Base-by-base conservation (phyloP, 1,140 invertebrate species). In the Apolygus lucorum region DNA sequence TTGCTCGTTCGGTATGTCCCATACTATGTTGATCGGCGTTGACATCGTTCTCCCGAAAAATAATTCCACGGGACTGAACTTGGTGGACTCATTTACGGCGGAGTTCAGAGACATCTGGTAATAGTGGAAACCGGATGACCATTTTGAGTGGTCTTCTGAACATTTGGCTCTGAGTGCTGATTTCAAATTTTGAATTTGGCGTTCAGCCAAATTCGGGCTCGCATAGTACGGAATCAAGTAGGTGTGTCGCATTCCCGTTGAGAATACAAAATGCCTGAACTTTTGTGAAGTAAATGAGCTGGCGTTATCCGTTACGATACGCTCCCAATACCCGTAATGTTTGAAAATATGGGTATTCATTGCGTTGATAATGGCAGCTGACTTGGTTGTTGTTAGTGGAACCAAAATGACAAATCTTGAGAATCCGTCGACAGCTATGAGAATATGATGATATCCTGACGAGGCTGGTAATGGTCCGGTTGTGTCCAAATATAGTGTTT, bases 31-130 rank as follows among this genome's bases (percentile, higher is more conserved):
- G 22, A 62, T 62, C 22, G 54, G 54, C 8, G 54, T 62, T n/a
- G 8, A 8, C 4, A 62, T 4, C 4, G 4, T 8, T 22, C 54
- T 14, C 54, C 54, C 54, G 22, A 62, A 25, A 22, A 62, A 62
- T 4, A 62, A 22, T 62, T 11, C 8, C 8, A 22, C 22, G 14
- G 54, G 54, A 8, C 14, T 62, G 24, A n/a, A 62, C 54, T 62
- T 62, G 14, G 54, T 22, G 54, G 54, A 11, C 22, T 62, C 54
- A 62, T 62, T 62, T n/a, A n/a, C n/a, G n/a, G n/a, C n/a, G n/a
- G n/a, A n/a, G n/a, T n/a, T n/a, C n/a, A n/a, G n/a, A n/a, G n/a
- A n/a, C n/a, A n/a, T n/a, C n/a, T n/a, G n/a, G n/a, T n/a, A n/a
- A n/a, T n/a, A n/a, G n/a, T n/a, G n/a, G n/a, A n/a, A n/a, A n/a